Evolutionary conservation across 2,888 invertebrate species (phyloP), one percentile per base, ranked within the genome.

Genomic region (Cybosia mesomella): DNA sequence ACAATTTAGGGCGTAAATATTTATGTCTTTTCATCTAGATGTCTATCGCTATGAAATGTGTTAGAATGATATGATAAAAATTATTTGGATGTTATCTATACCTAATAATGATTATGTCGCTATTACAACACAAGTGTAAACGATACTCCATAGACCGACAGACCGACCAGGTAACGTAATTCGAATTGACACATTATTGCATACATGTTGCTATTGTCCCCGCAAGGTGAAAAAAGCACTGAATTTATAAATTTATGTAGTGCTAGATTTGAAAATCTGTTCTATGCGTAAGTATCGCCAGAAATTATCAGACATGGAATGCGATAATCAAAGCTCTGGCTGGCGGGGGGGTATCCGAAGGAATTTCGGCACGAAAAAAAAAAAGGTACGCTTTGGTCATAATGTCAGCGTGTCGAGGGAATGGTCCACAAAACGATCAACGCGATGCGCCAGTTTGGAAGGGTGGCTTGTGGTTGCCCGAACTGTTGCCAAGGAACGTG

Each of bases 41-140:
- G 90, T 90, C 90, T 90, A 87, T 88, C 87, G 88, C 93, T 94
- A 94, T 92, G 93, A 94, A 87, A 93, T 94, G 91, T 93, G 87
- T 91, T 80, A 81, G 84, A 91, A 92, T 92, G 94, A 94, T 94
- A 94, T 94, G 93, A 92, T 89, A 84, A 87, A 91, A 91, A 89
- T 88, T 89, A 90, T 88, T 86, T 87, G 79, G 77, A 85, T 86
- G 87, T 88, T 80, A 69, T 80, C 80, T 87, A 87, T 77, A 81
- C 74, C 81, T 86, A 85, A 80, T 80, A 79, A 77, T 77, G 74
- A 81, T 70, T 60, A 77, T 69, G 73, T 75, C 66, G 64, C 68
- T 70, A 71, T 77, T 76, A 76, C 68, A 83, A 81, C 74, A 77
- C 81, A 81, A 83, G 68, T 73, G 70, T 82, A 83, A 83, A 82